phyloP scores from a whole-genome alignment of 1,140 invertebrate species.

The Linepithema humile region DNA sequence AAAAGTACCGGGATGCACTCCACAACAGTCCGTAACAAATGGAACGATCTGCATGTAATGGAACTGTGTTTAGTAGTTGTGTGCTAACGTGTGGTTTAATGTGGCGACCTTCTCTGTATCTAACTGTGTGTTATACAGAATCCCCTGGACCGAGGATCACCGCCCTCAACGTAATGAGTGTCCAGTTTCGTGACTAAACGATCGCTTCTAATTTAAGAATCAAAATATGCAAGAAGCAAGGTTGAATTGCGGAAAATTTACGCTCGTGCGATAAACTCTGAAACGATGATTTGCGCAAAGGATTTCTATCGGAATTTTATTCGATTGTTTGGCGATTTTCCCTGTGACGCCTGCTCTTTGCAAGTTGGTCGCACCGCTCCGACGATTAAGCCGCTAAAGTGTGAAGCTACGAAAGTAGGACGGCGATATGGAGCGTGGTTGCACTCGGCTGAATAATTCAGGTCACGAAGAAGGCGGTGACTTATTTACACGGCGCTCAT shows the following conservation, averaged over 20 bases:
- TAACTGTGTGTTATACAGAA: neutral
- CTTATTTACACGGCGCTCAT: conserved; percentile 25
- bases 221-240: conserved; percentile 19
- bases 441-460: conserved; percentile 30
- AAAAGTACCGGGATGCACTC: conserved; percentile 51
- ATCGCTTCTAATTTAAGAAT: conserved; percentile 25
- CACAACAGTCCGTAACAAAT: conserved; percentile 47
- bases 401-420: conserved; percentile 17
- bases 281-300: neutral
- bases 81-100: conserved; percentile 21
- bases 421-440: conserved; percentile 19
- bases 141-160: neutral
- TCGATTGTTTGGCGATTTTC: neutral
- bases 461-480: conserved; percentile 3
- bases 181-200: neutral
- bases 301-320: neutral
- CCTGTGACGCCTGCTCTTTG: neutral
- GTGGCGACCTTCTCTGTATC: neutral
- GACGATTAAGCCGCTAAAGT: conserved; percentile 35
- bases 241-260: neutral
- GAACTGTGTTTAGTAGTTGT: conserved; percentile 50
- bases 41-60: conserved; percentile 49
- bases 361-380: neutral
- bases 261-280: neutral
- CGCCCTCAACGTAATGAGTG: neutral